phyloP scores from a whole-genome alignment of 2,113 vertebrate genomes.

The Hemicordylus capensis region DNA sequence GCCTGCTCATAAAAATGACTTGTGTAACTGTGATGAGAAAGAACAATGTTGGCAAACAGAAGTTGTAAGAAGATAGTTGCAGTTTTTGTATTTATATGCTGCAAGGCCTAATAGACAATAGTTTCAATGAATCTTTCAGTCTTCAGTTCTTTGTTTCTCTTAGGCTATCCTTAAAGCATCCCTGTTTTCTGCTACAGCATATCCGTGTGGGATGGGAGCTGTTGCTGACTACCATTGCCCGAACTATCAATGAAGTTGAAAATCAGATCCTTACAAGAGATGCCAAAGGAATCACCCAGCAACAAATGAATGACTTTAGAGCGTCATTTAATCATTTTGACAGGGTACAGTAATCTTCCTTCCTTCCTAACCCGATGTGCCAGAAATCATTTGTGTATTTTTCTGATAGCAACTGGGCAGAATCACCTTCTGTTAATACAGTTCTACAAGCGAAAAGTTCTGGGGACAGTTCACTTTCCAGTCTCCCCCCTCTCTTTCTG shows the following conservation, averaged over 20 bases:
- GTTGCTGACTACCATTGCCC: slow-evolving; percentile 93
- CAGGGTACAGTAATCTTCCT: slow-evolving; percentile 82
- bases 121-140: background rate
- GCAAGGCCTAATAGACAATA: background rate
- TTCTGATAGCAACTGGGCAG: too few species aligned
- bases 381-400: background rate
- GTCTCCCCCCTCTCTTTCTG: too few species aligned
- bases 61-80: background rate
- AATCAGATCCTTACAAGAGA: slow-evolving; percentile 97
- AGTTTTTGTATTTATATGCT: background rate
- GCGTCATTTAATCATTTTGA: slow-evolving; percentile 99
- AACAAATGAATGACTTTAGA: slow-evolving; percentile 98
- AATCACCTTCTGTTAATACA: too few species aligned
- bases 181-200: slow-evolving; percentile 77
- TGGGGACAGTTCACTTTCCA: too few species aligned
- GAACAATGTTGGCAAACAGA: background rate
- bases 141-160: background rate
- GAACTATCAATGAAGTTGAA: slow-evolving; percentile 98
- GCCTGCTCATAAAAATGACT: background rate
- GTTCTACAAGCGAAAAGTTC: too few species aligned
- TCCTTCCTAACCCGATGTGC: slow-evolving; percentile 27
- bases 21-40: background rate
- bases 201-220: slow-evolving; percentile 97
- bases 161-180: slow-evolving; percentile 7
- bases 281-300: slow-evolving; percentile 97